phyloP scores from a whole-genome alignment of 2,113 vertebrate genomes.

The Platichthys stellatus region DNA sequence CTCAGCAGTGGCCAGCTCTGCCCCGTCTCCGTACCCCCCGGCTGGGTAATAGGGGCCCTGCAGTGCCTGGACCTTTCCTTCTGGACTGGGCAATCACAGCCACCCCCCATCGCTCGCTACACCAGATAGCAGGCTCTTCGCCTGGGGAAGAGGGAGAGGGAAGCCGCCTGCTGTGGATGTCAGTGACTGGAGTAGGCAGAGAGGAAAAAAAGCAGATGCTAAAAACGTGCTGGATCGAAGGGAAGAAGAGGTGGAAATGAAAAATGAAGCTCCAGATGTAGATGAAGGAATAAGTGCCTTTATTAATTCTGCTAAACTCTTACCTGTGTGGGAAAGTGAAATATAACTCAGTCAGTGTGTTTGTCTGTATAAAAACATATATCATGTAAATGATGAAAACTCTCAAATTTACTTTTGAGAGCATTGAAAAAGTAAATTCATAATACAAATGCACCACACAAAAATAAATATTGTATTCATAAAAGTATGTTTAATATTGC shows the following conservation, averaged over 20 bases:
- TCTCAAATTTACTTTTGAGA: conserved; percentile 9
- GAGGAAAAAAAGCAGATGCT: conserved; percentile 17
- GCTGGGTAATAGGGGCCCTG: conserved; percentile 70
- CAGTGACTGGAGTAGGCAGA: conserved; percentile 65
- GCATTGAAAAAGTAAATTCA: background rate
- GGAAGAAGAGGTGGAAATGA: conserved; percentile 36
- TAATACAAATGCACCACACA: conserved; percentile 1
- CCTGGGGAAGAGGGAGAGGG: conserved; percentile 70
- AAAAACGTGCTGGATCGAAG: conserved; percentile 53
- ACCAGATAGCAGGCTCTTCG: conserved; percentile 67
- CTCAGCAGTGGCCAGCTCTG: conserved; percentile 71
- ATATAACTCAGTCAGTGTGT: conserved; percentile 1
- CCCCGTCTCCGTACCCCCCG: conserved; percentile 74
- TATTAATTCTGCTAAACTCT: conserved; percentile 13
- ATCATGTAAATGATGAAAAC: conserved; percentile 23
- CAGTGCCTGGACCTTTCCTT: conserved; percentile 74
- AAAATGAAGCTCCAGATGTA: conserved; percentile 60
- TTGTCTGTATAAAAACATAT: background rate
- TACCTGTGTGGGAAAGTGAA: conserved; percentile 26
- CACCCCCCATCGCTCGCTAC: conserved; percentile 54
- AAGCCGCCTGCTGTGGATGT: conserved; percentile 75
- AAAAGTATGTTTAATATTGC: no score
- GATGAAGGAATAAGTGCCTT: conserved; percentile 32
- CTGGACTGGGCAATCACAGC: conserved; percentile 59
- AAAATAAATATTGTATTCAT: background rate